Evolutionary conservation across 2,797 vertebrate species (phyloP).

Genomic region (Cetoscarus ocellatus): DNA sequence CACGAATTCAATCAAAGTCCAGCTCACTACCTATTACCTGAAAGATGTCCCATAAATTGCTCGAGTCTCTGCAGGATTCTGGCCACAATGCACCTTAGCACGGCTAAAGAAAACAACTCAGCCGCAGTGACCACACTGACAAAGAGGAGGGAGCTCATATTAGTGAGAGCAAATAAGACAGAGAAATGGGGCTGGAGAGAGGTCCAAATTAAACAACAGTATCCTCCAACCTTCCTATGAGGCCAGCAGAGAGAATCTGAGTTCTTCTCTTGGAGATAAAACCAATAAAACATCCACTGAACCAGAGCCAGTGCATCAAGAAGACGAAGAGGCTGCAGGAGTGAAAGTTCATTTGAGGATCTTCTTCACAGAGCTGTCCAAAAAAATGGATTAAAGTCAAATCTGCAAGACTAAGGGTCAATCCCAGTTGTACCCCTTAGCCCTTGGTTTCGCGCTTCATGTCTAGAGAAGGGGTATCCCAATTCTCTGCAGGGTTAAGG

Average conservation of each 20-base stretch:
- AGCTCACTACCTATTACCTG: constrained; percentile 11
- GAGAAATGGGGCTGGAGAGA: no score
- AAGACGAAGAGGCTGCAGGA: no score
- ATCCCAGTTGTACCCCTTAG: no score
- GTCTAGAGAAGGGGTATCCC: no score
- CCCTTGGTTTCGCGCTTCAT: no score
- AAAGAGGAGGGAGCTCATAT: constrained; percentile 9
- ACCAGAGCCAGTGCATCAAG: neutral
- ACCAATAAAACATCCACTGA: constrained; percentile 52
- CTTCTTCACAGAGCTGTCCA: no score
- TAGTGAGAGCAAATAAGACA: constrained; percentile 2
- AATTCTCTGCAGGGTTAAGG: no score
- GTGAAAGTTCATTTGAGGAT: no score
- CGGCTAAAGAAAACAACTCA: constrained; percentile 20
- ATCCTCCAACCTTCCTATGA: no score
- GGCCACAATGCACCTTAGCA: constrained; percentile 24
- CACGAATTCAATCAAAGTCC: constrained; percentile 47
- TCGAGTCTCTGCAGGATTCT: constrained; percentile 30
- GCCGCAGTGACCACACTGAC: constrained; percentile 13
- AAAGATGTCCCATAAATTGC: constrained; percentile 49
- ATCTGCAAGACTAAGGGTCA: no score
- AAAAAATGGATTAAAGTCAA: no score
- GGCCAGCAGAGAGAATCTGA: constrained; percentile 4
- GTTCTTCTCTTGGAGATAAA: constrained; percentile 50
- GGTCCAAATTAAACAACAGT: no score